Percentiles rank a stretch among this genome's conserved stretches.
Evolutionary conservation across 2,113 vertebrate species (phyloP).

Genomic region (Tragelaphus buxtoni): DNA sequence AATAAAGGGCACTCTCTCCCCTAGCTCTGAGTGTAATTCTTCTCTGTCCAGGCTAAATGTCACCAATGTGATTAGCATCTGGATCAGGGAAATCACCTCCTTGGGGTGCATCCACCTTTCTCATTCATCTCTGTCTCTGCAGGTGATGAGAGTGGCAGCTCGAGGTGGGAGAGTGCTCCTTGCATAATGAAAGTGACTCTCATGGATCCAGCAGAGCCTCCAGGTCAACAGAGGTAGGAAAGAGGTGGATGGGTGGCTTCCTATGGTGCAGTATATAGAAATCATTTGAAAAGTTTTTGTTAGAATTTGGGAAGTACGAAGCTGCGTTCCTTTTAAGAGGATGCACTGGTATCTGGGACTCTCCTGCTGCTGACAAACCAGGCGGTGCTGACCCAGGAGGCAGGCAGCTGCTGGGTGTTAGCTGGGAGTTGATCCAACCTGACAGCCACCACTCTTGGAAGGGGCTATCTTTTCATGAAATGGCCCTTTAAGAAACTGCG

Average conservation of each 20-base stretch:
- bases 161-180: neutral
- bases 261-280: neutral
- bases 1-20: constrained; percentile 17
- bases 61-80: constrained; percentile 4
- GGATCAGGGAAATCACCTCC: neutral
- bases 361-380: neutral
- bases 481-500: neutral
- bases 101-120: neutral
- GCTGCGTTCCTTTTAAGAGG: neutral
- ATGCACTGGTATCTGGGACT: neutral
- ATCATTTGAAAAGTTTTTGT: neutral
- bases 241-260: neutral
- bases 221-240: neutral
- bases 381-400: neutral
- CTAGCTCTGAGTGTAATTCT: constrained; percentile 5
- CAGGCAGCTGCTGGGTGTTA: neutral
- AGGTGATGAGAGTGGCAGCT: neutral
- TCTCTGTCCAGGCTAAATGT: constrained; percentile 61
- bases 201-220: too few relatives aligned
- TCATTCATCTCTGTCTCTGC: constrained; percentile 47
- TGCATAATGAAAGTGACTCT: neutral
- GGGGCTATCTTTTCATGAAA: neutral
- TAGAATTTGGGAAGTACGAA: neutral
- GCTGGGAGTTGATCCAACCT: neutral
- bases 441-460: neutral